phyloP scores from a whole-genome alignment of 2,888 invertebrate genomes.

The Torymus auratus region DNA sequence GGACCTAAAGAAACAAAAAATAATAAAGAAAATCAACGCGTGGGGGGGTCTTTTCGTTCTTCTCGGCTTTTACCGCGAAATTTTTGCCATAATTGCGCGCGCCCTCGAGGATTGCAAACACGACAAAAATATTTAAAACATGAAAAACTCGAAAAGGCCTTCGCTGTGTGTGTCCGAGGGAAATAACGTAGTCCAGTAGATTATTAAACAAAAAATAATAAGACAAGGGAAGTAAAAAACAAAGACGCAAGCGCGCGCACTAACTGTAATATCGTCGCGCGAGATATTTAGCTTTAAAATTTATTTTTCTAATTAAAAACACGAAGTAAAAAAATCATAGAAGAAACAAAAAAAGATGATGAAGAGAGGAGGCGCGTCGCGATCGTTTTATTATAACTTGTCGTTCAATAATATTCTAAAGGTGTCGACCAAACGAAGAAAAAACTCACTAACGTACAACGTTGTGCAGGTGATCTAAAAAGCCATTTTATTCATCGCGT shows the following conservation, averaged over 20 bases:
- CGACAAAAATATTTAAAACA: not conserved
- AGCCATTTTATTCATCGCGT: slow-evolving; percentile 54
- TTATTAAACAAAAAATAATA: slow-evolving; percentile 47
- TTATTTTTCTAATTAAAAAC: slow-evolving; percentile 55
- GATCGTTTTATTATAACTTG: slow-evolving; percentile 53
- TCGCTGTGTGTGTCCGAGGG: slow-evolving; percentile 30
- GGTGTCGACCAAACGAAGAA: slow-evolving; percentile 52
- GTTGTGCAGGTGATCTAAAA: slow-evolving; percentile 51
- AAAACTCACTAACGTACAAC: slow-evolving; percentile 54
- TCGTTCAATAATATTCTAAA: slow-evolving; percentile 54
- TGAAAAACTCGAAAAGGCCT: slow-evolving; percentile 36
- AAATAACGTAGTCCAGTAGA: slow-evolving; percentile 51
- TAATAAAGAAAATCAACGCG: too few relatives aligned
- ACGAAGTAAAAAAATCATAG: slow-evolving; percentile 22
- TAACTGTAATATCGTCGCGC: slow-evolving; percentile 30
- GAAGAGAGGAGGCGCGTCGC: slow-evolving; percentile 43
- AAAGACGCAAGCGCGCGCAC: slow-evolving; percentile 25
- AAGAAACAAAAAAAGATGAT: slow-evolving; percentile 47
- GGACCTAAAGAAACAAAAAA: slow-evolving; percentile 43
- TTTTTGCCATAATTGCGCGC: slow-evolving; percentile 6
- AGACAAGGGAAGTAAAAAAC: not conserved
- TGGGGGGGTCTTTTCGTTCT: slow-evolving; percentile 30
- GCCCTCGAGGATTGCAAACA: not conserved
- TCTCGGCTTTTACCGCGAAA: slow-evolving; percentile 20
- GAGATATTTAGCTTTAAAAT: slow-evolving; percentile 50